These are phyloP conservation scores for Glareola pratincola DNA, from an alignment of 2,113 vertebrate species.

Conservation along the genomic window DNA sequence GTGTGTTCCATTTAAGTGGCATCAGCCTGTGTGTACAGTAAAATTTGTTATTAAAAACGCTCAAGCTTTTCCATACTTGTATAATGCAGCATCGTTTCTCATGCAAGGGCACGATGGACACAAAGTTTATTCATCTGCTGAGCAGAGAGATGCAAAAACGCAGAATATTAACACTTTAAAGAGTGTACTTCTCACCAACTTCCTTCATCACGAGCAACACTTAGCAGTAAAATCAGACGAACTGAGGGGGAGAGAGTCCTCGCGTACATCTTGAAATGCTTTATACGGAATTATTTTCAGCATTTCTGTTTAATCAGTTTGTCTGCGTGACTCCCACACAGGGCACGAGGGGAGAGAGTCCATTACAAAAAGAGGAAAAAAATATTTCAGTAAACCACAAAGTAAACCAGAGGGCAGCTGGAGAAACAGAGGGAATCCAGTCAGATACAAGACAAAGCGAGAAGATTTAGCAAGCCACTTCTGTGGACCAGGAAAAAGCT, in stretches of 20 bases:
- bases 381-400: not conserved
- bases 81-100: not conserved
- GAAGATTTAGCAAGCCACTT: not conserved
- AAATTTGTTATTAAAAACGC: not conserved
- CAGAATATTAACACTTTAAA: not conserved
- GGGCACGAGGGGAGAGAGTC: not conserved
- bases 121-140: not conserved
- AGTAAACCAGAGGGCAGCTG: slow-evolving; percentile 13
- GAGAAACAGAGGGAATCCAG: not conserved
- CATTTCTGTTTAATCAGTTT: not conserved
- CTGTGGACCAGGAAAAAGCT: not conserved
- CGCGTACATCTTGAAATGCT: not conserved
- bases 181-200: accelerated
- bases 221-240: not conserved
- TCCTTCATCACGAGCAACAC: not conserved
- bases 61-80: not conserved
- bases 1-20: not conserved
- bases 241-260: not conserved
- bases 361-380: not conserved
- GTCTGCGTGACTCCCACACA: not conserved
- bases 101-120: accelerated
- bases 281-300: not conserved
- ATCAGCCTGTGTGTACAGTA: not conserved
- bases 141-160: not conserved
- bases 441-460: not conserved